Evolutionary conservation across 2,797 vertebrate genomes (phyloP).

Genomic region (Anabacerthia variegaticeps): DNA sequence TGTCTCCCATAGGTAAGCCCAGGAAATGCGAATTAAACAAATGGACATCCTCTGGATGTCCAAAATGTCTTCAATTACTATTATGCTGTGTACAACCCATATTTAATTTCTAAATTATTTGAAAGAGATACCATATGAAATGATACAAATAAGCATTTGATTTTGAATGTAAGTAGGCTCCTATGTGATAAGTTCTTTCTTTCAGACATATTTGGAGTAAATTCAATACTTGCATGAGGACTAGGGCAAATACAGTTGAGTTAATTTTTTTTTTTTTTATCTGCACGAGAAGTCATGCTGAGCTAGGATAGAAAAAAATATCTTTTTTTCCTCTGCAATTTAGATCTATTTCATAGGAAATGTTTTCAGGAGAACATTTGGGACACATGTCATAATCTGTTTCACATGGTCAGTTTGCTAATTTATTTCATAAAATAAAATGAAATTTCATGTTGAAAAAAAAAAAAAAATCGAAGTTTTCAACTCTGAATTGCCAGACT

Average conservation of each 20-base stretch:
- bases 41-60: neutral
- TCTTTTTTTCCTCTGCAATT: neutral
- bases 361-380: neutral
- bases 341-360: neutral
- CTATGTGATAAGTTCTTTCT: neutral
- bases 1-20: neutral
- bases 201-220: neutral
- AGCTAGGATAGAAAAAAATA: neutral
- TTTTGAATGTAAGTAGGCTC: neutral
- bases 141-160: neutral
- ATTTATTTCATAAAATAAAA: neutral
- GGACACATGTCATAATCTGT: neutral
- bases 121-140: neutral
- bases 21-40: neutral
- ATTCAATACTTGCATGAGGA: neutral
- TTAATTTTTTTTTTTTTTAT: neutral
- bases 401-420: neutral
- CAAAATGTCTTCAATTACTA: neutral
- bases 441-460: neutral
- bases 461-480: neutral
- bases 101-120: neutral
- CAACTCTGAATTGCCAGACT: neutral
- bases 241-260: neutral
- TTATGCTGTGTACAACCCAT: neutral
- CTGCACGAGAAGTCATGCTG: neutral